Base-by-base conservation (phyloP, 2,888 invertebrate genomes). In the Drosophila nr. fundita region DNA sequence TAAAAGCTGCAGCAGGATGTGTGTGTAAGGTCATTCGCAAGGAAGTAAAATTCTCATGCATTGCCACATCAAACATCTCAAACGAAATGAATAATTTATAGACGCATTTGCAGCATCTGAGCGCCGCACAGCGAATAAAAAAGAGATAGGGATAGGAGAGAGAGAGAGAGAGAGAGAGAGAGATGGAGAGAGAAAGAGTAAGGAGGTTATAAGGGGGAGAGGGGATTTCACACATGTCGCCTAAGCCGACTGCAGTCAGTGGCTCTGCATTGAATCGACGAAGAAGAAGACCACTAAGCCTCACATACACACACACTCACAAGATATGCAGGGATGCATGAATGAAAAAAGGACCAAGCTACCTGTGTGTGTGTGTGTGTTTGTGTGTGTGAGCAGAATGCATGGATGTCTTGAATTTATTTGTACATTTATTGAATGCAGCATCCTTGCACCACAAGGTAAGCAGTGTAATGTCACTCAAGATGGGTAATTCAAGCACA, bases 11-110 rank as follows among this genome's bases (percentile, higher is more conserved):
- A 11, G 21, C 65, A 45, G 68, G 57, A 64, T 68, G 60, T 71
- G 76, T 71, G 76, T 71, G 72, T 50, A 36, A n/a, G 55, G 54
- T 73, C 82, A 78, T 83, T 76, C 80, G 79, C 73, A 68, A 71
- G 80, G 76, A 68, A 72, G 72, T 24, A 27, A 15, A 24, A 24
- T 24, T 60, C 72, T 49, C 67, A 45, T 61, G 72, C 72, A 64
- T 52, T 65, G 68, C 76, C 83, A 83, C 91, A 90, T 90, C 90
- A 90, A 90, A 87, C 83, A 90, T 83, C 80, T 87, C 83, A 83
- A 90, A 83, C 80, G 78, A 79, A 90, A 91, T 90, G 91, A 90
- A 90, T 91, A 87, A 90, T 90, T 91, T 91, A 90, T 91, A 78
- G 82, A 87, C 82, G 84, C 90, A 90, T 77, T 77, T 78, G 68